Base-by-base conservation (phyloP, 2,888 invertebrate species). In the Cephalotes varians region DNA sequence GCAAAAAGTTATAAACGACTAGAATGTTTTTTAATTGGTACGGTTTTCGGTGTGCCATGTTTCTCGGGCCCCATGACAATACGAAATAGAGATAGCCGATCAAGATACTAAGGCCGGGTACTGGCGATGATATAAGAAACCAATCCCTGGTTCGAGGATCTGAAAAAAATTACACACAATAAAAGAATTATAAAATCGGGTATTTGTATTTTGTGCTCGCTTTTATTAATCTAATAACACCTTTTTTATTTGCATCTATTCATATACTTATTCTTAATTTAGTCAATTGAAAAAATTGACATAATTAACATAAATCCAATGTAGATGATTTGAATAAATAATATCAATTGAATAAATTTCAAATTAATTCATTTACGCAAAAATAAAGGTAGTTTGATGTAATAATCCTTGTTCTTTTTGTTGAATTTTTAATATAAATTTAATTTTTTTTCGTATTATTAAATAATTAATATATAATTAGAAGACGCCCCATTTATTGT, bases 1-100 rank as follows among this genome's bases (percentile, higher is more conserved):
- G 99, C 51, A 98, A 92, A 86, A 98, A 97, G 95, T 99, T 99
- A 95, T 99, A 99, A 6, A 97, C 94, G 67, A 99, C 95, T 91
- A 99, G 95, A 0, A 97, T 96, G 89, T 96, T 96, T 91, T 97
- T 97, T 47, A 99, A 94, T 90, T 98, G 96, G 93, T 97, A 97
- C 0, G 99, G 98, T 93, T 98, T 97, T 90, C 98, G 96, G 93
- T 98, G 96, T 88, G 97, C 96, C 99, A 99, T 99, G 90, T 97
- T 97, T 83, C 96, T 95, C 0, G 99, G 99, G 0, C 99, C 98
- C 96, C 97, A 97, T 88, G 96, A 96, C 18, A 96, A 91, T 0
- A 97, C 96, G 93, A 97, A 97, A 94, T 97, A 97, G 54, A 97
- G 94, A 92, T 98, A 98, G 56, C 96, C 94, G 21, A 95, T 95